These are phyloP conservation scores for Scrobipalpa atriplicella DNA, from an alignment of 2,888 invertebrate genomes.

Conservation along the genomic window DNA sequence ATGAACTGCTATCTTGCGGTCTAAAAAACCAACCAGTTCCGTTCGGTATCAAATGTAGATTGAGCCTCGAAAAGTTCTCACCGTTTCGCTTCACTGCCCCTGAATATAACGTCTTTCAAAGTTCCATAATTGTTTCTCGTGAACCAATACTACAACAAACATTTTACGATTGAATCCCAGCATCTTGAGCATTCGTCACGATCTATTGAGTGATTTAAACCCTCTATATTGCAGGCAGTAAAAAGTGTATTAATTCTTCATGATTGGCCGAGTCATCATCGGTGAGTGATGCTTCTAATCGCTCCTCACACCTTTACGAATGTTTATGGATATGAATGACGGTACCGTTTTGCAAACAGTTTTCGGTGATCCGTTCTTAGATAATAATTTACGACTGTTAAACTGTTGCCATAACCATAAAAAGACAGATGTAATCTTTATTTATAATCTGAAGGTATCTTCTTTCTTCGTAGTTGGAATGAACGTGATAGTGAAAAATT, in stretches of 20 bases:
- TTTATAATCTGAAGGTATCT: background rate
- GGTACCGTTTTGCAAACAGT: slow-evolving; percentile 20
- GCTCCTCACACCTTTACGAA: slow-evolving; percentile 33
- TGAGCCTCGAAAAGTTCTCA: slow-evolving; percentile 75
- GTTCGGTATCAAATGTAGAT: slow-evolving; percentile 74
- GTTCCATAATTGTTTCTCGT: slow-evolving; percentile 75
- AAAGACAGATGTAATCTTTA: background rate
- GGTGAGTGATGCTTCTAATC: slow-evolving; percentile 36
- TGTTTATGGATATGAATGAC: slow-evolving; percentile 15
- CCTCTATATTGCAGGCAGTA: slow-evolving; percentile 59
- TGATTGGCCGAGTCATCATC: slow-evolving; percentile 58
- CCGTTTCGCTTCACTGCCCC: slow-evolving; percentile 71
- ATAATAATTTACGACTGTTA: slow-evolving; percentile 7
- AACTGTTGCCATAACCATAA: slow-evolving; percentile 7
- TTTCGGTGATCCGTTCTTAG: background rate
- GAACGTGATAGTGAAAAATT: background rate
- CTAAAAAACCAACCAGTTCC: slow-evolving; percentile 63
- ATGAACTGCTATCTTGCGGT: slow-evolving; percentile 49
- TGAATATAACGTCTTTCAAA: slow-evolving; percentile 65
- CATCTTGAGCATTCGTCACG: slow-evolving; percentile 73
- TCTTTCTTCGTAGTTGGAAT: background rate
- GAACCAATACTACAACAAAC: slow-evolving; percentile 73
- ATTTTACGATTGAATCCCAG: slow-evolving; percentile 39
- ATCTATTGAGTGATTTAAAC: slow-evolving; percentile 58
- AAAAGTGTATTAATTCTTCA: slow-evolving; percentile 61